These are phyloP conservation scores for Haemorhous mexicanus DNA, from an alignment of 2,113 vertebrate species.

Conservation along the genomic window DNA sequence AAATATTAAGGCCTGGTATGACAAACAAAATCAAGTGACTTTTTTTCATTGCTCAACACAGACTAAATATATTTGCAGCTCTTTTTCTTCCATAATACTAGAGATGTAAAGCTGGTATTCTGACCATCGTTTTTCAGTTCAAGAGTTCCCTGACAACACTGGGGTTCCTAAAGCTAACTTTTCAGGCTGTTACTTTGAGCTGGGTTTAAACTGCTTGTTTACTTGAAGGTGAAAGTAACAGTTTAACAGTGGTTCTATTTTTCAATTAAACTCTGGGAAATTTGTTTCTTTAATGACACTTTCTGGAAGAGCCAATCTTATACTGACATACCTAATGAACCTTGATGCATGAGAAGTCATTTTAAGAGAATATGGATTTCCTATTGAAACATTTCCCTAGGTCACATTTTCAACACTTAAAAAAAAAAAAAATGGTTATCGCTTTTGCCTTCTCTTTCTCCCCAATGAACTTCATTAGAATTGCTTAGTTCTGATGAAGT, in stretches of 20 bases:
- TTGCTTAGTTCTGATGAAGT: background rate
- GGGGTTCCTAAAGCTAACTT: background rate
- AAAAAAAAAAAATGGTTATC: background rate
- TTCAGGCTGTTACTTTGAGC: background rate
- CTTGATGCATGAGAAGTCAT: background rate
- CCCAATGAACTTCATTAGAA: background rate
- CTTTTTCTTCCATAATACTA: background rate
- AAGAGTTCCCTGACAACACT: background rate
- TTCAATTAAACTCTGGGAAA: background rate
- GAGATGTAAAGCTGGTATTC: background rate
- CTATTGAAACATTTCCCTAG: background rate
- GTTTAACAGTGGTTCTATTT: background rate
- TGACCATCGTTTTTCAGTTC: background rate
- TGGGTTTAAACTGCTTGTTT: background rate
- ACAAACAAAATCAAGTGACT: background rate
- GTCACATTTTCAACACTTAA: background rate
- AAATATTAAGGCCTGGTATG: background rate
- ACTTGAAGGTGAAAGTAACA: background rate
- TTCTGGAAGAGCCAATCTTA: background rate
- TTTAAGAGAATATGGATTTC: background rate
- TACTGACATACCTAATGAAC: background rate
- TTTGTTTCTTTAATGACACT: background rate
- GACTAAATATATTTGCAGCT: background rate
- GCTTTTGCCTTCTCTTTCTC: background rate
- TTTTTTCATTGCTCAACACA: background rate